Evolutionary conservation across 2,888 invertebrate species (phyloP).

Genomic region (Idaea aversata): DNA sequence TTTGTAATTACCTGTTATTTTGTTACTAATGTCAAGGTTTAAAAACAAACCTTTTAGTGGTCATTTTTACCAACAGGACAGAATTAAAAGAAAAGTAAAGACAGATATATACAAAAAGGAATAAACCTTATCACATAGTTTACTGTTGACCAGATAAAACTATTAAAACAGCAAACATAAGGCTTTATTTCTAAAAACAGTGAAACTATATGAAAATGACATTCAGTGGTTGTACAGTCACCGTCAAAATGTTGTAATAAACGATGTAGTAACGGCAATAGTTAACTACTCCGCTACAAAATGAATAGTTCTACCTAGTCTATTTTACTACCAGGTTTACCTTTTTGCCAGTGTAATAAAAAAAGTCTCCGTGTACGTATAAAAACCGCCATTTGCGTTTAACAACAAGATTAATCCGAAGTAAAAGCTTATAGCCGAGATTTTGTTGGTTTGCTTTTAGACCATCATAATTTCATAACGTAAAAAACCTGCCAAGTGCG

Average conservation of each 20-base stretch:
- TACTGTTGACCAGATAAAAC: too few species aligned
- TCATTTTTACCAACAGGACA: too few species aligned
- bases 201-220: background rate
- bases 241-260: background rate
- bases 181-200: too few species aligned
- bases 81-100: too few species aligned
- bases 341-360: background rate
- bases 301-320: background rate
- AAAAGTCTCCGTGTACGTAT: background rate
- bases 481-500: background rate
- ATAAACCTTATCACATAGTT: too few species aligned
- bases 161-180: too few species aligned
- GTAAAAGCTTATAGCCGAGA: background rate
- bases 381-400: background rate
- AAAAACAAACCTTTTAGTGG: too few species aligned
- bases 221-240: background rate
- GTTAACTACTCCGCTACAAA: background rate
- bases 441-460: background rate
- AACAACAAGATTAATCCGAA: background rate
- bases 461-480: background rate
- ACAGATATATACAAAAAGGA: too few species aligned
- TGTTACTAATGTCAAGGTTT: too few species aligned
- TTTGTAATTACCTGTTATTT: too few species aligned
- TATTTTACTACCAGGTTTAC: background rate
- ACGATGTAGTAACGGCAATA: background rate